Percentiles rank a stretch among this genome's conserved stretches.
Evolutionary conservation across 2,113 vertebrate genomes (phyloP).

Genomic region (Oryzias woworae): DNA sequence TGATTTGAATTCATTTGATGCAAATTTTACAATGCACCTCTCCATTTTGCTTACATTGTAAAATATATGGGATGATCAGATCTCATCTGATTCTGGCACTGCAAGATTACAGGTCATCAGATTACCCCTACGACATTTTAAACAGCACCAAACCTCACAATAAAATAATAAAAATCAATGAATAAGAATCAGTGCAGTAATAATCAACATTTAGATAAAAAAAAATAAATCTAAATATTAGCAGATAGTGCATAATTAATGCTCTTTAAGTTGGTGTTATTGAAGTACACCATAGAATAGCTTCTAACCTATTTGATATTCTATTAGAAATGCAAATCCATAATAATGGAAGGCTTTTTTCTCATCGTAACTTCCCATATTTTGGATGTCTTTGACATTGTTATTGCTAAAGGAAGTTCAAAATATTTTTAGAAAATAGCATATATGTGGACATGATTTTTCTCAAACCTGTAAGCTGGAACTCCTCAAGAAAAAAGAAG

Average conservation of each 20-base stretch:
- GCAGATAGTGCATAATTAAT: conserved; percentile 20
- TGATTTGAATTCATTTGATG: not conserved
- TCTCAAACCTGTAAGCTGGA: conserved; percentile 15
- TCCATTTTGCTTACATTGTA: not conserved
- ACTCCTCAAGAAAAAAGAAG: conserved; percentile 30
- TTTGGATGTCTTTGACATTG: conserved; percentile 16
- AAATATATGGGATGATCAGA: conserved; percentile 28
- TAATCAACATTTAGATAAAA: conserved; percentile 39
- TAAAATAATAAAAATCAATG: conserved; percentile 11
- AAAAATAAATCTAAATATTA: conserved; percentile 34
- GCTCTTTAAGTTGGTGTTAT: not conserved
- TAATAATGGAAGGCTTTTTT: conserved; percentile 6
- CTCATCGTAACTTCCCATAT: not conserved
- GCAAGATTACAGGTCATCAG: conserved; percentile 28
- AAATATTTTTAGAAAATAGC: conserved; percentile 26
- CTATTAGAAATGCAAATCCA: conserved; percentile 11
- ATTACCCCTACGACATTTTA: conserved; percentile 37
- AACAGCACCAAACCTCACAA: conserved; percentile 11
- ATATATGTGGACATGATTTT: conserved; percentile 36
- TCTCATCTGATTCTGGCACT: conserved; percentile 16
- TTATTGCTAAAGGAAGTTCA: conserved; percentile 4
- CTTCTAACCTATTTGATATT: conserved; percentile 12
- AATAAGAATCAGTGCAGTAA: not conserved
- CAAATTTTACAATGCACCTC: conserved; percentile 18
- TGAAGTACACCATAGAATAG: not conserved